Base-by-base conservation (phyloP, 2,797 vertebrate genomes). In the Oreochromis grahami region DNA sequence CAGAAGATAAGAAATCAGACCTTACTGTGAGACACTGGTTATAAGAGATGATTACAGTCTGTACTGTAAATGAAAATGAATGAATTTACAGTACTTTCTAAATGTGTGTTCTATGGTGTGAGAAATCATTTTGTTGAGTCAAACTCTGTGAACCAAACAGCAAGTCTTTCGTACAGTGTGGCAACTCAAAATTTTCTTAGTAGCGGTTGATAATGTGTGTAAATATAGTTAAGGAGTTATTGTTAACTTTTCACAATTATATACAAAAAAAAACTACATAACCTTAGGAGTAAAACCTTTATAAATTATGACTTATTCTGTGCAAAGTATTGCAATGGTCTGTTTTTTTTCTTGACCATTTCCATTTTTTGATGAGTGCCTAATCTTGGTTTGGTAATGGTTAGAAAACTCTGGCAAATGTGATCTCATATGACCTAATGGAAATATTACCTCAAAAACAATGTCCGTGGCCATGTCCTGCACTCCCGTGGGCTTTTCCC, bases 401-500 rank as follows among this genome's bases (percentile, higher is more conserved):
- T 72, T 45, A 48, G 65, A 19, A 45, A 80, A 32, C 14, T 68
- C 41, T 41, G 63, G 52, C 15, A 41, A 53, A 60, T 14, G 5
- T 9, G 7, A 79, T 77, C 38, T 86, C 26, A 29, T 86, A n/a
- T 80, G 79, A 85, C 86, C 72, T 51, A 60, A 80, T 88, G 83
- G 79, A 88, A 83, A 72, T 48, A 72, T 72, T 32, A 72, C 68
- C 45, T 72, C 24, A 72, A 72, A 80, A 13, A 68, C 43, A 65
- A 72, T 8, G 15, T 32, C 41, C 68, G 9, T 72, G 68, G 24
- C 43, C 43, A 13, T 70, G 63, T 51, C 17, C 41, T 56, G 77
- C 63, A 48, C 36, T 84, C 52, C 84, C 41, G 79, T 26, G 93
- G 95, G 94, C 82, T 91, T 96, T 95, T 72, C 95, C 95, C 89